Evolutionary conservation across 2,797 vertebrate species (phyloP).

Genomic region (Xerus rutilus): DNA sequence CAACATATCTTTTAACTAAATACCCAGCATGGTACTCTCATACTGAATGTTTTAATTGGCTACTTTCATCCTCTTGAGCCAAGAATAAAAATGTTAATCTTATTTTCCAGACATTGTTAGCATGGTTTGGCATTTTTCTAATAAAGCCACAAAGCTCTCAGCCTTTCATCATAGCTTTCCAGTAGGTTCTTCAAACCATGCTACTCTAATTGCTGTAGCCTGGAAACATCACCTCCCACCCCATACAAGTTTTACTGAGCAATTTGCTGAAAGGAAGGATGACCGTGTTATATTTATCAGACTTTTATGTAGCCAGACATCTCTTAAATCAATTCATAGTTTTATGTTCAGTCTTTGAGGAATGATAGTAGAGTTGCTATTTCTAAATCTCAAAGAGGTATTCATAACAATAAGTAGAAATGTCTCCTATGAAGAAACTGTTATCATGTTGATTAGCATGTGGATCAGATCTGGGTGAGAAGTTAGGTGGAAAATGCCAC

Average conservation of each 20-base stretch:
- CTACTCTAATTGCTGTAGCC: not conserved
- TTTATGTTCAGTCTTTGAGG: not conserved
- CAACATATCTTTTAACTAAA: constrained; percentile 28
- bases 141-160: constrained; percentile 40
- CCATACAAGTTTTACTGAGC: constrained; percentile 13
- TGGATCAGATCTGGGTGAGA: not conserved
- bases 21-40: not conserved
- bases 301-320: not conserved
- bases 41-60: constrained; percentile 63
- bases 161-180: constrained; percentile 61
- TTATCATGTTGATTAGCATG: constrained; percentile 7
- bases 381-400: constrained; percentile 16
- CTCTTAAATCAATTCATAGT: constrained; percentile 14
- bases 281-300: not conserved
- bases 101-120: constrained; percentile 67
- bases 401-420: not conserved
- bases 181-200: constrained; percentile 50
- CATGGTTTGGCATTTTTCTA: constrained; percentile 65
- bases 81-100: constrained; percentile 61
- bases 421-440: not conserved
- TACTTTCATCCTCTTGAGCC: constrained; percentile 20
- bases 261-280: not conserved
- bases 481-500: not conserved
- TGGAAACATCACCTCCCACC: not conserved
- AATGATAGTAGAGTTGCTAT: not conserved